Base-by-base conservation (phyloP, 2,797 vertebrate species). In the Tauraco hartlaubi region DNA sequence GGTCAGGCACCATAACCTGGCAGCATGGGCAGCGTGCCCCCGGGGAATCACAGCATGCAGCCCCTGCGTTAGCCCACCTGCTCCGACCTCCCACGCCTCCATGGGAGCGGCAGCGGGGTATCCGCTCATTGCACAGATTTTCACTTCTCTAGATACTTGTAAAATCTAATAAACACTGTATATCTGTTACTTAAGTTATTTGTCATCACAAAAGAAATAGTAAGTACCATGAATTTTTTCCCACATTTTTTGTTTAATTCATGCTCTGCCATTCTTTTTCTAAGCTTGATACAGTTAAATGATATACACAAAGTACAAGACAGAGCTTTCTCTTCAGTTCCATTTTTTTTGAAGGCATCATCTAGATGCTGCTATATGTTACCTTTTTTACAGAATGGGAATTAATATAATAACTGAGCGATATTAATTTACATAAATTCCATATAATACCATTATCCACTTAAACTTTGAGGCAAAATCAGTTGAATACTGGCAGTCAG, bases 71-170 rank as follows among this genome's bases (percentile, higher is more conserved):
- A 71, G 44, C 44, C 61, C 0, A 0, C 49, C 66, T 43, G 2
- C 56, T 72, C 37, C 11, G 0, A 16, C 52, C 75, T 68, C 54
- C 12, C 1, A 1, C 1, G 0, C 22, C 7, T 74, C 15, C 35
- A 67, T 6, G 9, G 33, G 8, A 63, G 46, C 56, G 88, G 61
- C 43, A 61, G 46, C 2, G 3, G 15, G 4, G 33, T 56, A 6
- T 64, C 58, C 1, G 2, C 39, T 76, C 66, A 22, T 21, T 71
- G 67, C 48, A 43, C 7, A 6, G 56, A 29, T 66, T 69, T 56
- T 72, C 64, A 31, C 35, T 55, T 72, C 74, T 90, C 55, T 55
- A 41, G 35, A 28, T 58, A 26, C 62, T 49, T 58, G 56, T 59
- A 37, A 78, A 94, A 76, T 78, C 26, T 14, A 71, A 26, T 25